Conservation (phyloP, 2,888 invertebrate genomes). For the Antheraea yamamai region DNA sequence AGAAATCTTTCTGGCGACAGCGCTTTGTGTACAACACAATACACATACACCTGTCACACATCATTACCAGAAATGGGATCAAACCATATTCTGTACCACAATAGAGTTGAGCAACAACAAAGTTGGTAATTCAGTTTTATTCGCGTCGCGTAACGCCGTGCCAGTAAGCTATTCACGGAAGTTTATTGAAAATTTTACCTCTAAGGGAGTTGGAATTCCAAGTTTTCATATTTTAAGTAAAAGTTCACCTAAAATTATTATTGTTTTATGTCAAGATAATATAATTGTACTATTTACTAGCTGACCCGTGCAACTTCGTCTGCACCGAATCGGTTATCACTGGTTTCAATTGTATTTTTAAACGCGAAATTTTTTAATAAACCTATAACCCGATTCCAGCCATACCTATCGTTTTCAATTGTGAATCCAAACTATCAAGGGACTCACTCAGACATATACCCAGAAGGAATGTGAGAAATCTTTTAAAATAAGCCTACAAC, state of each 20-base stretch:
- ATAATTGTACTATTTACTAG: too few relatives aligned
- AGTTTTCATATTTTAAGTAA: neutral
- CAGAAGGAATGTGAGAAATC: too few relatives aligned
- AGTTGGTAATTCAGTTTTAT: constrained; percentile 1
- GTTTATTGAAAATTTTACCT: neutral
- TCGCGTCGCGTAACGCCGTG: neutral
- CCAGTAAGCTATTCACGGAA: neutral
- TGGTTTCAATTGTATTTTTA: too few relatives aligned
- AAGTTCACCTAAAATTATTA: neutral
- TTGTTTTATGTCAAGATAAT: neutral
- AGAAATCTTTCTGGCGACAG: neutral
- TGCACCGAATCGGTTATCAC: too few relatives aligned
- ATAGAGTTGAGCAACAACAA: constrained; percentile 1
- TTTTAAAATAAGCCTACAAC: too few relatives aligned
- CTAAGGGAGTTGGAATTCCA: neutral
- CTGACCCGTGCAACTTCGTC: too few relatives aligned
- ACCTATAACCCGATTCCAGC: too few relatives aligned
- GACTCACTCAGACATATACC: too few relatives aligned
- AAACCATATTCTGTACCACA: neutral
- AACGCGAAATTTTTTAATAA: too few relatives aligned
- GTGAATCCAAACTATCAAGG: too few relatives aligned
- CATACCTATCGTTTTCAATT: too few relatives aligned
- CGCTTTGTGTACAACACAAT: neutral
- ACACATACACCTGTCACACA: neutral
- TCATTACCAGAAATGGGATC: neutral